These are phyloP conservation scores for Cryptocephalus moraei DNA, from an alignment of 2,888 invertebrate genomes.

Conservation along the genomic window DNA sequence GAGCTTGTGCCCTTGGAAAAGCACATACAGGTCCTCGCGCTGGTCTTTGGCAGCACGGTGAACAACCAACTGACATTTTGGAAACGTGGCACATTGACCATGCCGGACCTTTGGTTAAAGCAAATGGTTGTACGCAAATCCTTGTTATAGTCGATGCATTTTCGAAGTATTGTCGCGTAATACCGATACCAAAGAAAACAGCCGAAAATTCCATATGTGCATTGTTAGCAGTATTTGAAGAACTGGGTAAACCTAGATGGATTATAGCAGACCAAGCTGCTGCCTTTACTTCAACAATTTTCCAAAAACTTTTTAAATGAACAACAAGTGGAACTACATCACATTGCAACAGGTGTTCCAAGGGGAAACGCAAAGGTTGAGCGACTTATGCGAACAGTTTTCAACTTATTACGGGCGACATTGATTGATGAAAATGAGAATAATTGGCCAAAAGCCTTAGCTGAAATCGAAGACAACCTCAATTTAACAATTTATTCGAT, in stretches of 20 bases:
- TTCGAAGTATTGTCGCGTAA: too few relatives aligned
- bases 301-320: conserved; percentile 9
- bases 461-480: neutral
- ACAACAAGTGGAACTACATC: conserved; percentile 6
- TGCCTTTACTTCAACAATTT: conserved; percentile 8
- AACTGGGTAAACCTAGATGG: conserved; percentile 7
- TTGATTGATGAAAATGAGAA: too few relatives aligned
- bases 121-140: neutral
- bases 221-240: conserved; percentile 9
- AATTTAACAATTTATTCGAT: neutral
- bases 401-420: neutral
- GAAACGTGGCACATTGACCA: conserved; percentile 17
- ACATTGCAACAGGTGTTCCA: too few relatives aligned
- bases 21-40: conserved; percentile 13
- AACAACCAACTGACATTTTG: conserved; percentile 12
- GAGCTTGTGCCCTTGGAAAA: conserved; percentile 10
- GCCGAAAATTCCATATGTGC: conserved; percentile 10
- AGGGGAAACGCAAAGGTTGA: neutral
- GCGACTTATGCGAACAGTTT: too few relatives aligned
- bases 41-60: conserved; percentile 12
- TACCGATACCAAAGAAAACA: conserved; percentile 9
- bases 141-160: neutral
- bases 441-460: too few relatives aligned
- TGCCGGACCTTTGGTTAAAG: conserved; percentile 15
- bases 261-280: conserved; percentile 9